Evolutionary conservation across 2,797 vertebrate genomes (phyloP).

Genomic region (Heteromormyrus szaboi): DNA sequence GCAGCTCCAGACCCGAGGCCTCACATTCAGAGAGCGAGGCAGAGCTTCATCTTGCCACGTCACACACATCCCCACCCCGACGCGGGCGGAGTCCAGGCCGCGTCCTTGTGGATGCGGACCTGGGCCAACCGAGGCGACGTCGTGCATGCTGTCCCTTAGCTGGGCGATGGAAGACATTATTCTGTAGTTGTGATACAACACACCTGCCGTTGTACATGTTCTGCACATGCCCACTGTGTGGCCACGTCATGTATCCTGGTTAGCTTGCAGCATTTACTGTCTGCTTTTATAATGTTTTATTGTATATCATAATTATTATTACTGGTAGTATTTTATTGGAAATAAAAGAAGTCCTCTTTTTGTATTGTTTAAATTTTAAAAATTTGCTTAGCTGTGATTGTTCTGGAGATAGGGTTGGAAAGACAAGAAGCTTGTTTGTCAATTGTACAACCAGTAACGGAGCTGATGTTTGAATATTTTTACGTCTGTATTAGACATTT

Average conservation of each 20-base stretch:
- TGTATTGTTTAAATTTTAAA: slow-evolving; percentile 76
- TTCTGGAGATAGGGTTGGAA: slow-evolving; percentile 59
- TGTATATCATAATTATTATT: slow-evolving; percentile 62
- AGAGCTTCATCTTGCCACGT: slow-evolving; percentile 54
- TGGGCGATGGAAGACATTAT: slow-evolving; percentile 80
- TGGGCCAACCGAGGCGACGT: slow-evolving; percentile 65
- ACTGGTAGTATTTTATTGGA: slow-evolving; percentile 76
- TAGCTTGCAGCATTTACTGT: slow-evolving; percentile 87
- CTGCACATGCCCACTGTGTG: slow-evolving; percentile 94
- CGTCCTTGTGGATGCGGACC: slow-evolving; percentile 52
- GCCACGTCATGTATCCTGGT: slow-evolving; percentile 88
- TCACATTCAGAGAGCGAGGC: slow-evolving; percentile 25
- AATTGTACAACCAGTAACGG: slow-evolving; percentile 85
- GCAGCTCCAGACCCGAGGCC: background rate
- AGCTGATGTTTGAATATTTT: slow-evolving; percentile 91
- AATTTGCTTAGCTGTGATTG: slow-evolving; percentile 73
- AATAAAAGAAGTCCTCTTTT: slow-evolving; percentile 70
- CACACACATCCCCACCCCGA: slow-evolving; percentile 56
- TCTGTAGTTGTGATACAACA: slow-evolving; percentile 99
- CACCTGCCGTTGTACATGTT: slow-evolving; percentile 83
- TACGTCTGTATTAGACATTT: slow-evolving; percentile 99
- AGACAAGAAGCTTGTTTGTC: slow-evolving; percentile 81
- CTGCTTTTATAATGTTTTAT: slow-evolving; percentile 76
- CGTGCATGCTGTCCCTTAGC: slow-evolving; percentile 82
- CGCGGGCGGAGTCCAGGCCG: background rate